A percentile compares a stretch with the other conserved stretches of the same genome.
Conservation (phyloP, 2,113 vertebrate species). For the Hydropotes inermis region DNA sequence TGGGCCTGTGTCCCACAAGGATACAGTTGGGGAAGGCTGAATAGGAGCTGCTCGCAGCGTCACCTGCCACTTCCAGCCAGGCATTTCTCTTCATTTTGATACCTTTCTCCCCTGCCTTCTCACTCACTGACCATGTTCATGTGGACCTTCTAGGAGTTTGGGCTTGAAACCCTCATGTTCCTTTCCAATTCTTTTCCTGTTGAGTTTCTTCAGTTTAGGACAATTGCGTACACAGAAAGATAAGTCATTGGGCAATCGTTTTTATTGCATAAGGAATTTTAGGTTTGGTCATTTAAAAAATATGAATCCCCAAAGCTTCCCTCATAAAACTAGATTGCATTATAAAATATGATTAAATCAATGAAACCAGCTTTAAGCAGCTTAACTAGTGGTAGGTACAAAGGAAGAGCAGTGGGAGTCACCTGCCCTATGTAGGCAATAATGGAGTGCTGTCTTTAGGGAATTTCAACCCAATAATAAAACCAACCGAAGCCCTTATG, state of each 20-base stretch:
- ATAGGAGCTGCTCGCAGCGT: accelerated
- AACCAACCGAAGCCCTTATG: background rate
- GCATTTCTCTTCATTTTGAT: accelerated
- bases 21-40: background rate
- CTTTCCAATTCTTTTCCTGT: constrained; percentile 3
- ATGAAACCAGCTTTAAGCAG: background rate
- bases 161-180: background rate
- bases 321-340: background rate
- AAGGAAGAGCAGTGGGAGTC: background rate
- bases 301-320: background rate
- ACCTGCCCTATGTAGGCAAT: background rate
- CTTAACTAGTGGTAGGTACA: background rate
- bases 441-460: background rate
- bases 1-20: background rate
- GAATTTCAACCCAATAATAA: constrained; percentile 15
- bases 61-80: too few species aligned
- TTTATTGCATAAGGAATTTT: background rate
- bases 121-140: background rate
- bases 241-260: background rate
- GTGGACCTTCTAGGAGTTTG: background rate
- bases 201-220: background rate
- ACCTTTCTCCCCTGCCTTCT: background rate
- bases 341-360: background rate
- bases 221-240: background rate
- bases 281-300: background rate